Base-by-base conservation (phyloP, 2,888 invertebrate genomes). In the Teinopalpus imperialis region DNA sequence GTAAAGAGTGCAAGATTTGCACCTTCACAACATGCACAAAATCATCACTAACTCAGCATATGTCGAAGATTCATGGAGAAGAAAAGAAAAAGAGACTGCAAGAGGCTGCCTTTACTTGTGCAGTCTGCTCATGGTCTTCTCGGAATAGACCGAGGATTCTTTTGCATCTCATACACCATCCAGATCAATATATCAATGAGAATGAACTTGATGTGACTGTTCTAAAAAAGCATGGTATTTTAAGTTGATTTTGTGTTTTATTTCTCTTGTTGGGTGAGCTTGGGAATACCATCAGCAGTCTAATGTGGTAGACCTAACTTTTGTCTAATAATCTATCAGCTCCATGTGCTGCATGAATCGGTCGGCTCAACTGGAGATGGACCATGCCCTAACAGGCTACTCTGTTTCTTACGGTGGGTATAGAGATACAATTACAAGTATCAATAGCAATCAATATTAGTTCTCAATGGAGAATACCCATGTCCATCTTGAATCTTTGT, bases 81-180 rank as follows among this genome's bases (percentile, higher is more conserved):
- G 49, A 16, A 41, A 39, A 43, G 7, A 49, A 42, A n/a, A 34
- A 6, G 3, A 37, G 42, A 9, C 14, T 4, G n/a, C 37, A 34
- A n/a, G 56, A 48, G 8, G 51, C 45, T 0, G 21, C 51, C 7
- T 83, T 79, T 9, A 48, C 55, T 0, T 86, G 85, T 13, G 52
- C 51, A 0, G 29, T 69, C 0, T 86, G 86, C 9, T 43, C 54
- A 0, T 86, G 82, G 82, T 49, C 52, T 0, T 74, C 73, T 0
- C 66, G 52, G 1, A 56, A 51, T 0, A 64, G 63, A 1, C 61
- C 70, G 0, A 65, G 68, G 23, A 72, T 81, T 0, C 46, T 85
- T 2, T 34, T 86, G 21, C 86, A 86, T 58, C 44, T 85, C n/a
- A 77, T 86, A 0, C 86, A 86, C 8, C 86, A 86, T 43, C 86